Percentiles rank a stretch among this genome's conserved stretches.
These are phyloP conservation scores for Ellobius talpinus DNA, from an alignment of 2,113 vertebrate species.

Conservation along the genomic window DNA sequence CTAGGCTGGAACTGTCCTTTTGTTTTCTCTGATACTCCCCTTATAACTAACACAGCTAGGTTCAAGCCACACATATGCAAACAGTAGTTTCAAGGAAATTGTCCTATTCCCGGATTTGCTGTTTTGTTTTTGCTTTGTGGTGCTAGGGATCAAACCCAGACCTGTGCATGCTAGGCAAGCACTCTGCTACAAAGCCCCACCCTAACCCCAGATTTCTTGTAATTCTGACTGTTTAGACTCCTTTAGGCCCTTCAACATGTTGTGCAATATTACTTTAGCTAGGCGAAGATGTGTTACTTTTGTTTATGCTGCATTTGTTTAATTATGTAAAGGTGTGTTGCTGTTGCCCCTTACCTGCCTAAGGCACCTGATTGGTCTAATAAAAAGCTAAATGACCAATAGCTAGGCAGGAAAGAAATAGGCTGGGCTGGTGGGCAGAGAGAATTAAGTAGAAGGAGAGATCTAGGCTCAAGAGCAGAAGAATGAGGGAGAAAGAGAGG, in stretches of 20 bases:
- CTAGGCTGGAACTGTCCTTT: neutral
- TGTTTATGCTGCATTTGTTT: neutral
- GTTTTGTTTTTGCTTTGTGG: neutral
- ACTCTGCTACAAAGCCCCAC: neutral
- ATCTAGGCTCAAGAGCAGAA: neutral
- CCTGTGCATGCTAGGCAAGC: neutral
- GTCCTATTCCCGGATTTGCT: conserved; percentile 10
- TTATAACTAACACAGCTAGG: neutral
- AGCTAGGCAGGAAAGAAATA: neutral
- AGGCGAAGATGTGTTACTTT: neutral
- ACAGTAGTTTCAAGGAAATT: neutral
- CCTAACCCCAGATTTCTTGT: neutral
- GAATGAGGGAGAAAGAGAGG: neutral
- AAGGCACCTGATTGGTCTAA: neutral
- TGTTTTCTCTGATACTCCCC: neutral
- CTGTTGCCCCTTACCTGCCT: neutral
- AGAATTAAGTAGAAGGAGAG: neutral
- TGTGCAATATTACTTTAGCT: neutral
- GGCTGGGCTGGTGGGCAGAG: neutral
- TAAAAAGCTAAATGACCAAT: neutral
- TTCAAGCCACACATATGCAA: neutral
- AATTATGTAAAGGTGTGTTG: neutral
- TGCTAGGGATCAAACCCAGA: neutral
- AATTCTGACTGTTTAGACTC: conserved; percentile 5
- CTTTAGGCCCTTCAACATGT: neutral